Evolutionary conservation across 2,113 vertebrate genomes (phyloP), one percentile per base, ranked within the genome.

Genomic region (Chloebia gouldiae): DNA sequence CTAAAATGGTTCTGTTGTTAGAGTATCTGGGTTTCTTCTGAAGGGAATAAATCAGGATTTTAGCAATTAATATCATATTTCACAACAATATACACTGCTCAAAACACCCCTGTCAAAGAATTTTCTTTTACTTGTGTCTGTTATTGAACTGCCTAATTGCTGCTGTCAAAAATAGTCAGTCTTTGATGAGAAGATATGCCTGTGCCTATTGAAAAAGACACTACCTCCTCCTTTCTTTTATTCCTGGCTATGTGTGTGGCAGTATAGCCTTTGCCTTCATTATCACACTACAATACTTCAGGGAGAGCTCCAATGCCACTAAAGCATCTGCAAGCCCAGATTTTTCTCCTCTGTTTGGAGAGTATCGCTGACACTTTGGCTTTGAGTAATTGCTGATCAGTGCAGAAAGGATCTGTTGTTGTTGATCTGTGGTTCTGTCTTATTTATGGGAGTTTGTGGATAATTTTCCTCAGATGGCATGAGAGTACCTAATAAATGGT

Each of bases 281-380:
- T 87, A 64, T 73, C 87, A 54, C 40, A 25, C 66, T 66, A 35
- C 54, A 51, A 16, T 70, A 53, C 81, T 82, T 70, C 37, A 71
- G 86, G 72, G 83, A 84, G 44, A 92, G 10, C 37, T 53, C 72
- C 88, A 84, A 13, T 56, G 40, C 53, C 42, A 40, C 51, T 72
- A 50, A 85, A 95, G 54, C 73, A 91, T 59, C 90, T 94, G 89
- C 66, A 95, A 91, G 57, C n/a, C 70, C 78, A 88, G 81, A 50
- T 77, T 94, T 87, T 81, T 77, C 63, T 90, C n/a, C 50, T 61
- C 28, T 70, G 44, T 70, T 93, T 73, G 47, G 63, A 93, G 76
- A 60, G 42, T 73, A 59, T 59, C 0, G 0, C 49, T 68, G 68
- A 82, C 68, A 69, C 10, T 49, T 90, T 90, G 33, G 69, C 79